Conservation (phyloP, 2,113 vertebrate genomes). For the Conger conger region DNA sequence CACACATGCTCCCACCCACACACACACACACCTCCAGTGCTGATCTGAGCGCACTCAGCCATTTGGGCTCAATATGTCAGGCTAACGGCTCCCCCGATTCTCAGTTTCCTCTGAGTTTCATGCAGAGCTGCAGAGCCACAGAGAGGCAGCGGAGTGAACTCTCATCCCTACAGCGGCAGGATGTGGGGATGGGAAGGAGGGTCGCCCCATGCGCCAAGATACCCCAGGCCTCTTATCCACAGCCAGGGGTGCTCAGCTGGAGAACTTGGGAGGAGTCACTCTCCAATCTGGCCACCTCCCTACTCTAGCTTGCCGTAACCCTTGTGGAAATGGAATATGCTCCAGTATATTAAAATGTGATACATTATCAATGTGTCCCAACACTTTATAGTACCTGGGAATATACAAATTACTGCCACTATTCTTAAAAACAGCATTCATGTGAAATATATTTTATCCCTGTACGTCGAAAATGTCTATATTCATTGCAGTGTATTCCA, state of each 20-base stretch:
- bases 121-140: background rate
- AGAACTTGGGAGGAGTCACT: no score
- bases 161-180: background rate
- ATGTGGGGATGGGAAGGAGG: background rate
- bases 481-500: no score
- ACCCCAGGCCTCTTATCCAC: background rate
- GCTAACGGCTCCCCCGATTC: background rate
- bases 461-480: no score
- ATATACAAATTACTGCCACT: no score
- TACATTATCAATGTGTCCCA: no score
- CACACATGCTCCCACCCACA: background rate
- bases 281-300: no score
- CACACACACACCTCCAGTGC: background rate
- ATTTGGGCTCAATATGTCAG: background rate
- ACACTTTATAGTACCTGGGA: no score
- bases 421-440: no score
- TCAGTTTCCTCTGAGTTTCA: background rate
- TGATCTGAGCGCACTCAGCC: background rate
- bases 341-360: no score
- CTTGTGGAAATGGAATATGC: no score
- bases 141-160: background rate
- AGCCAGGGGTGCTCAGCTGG: background rate
- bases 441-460: no score
- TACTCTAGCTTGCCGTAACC: no score
- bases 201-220: background rate